Conservation (phyloP, 2,888 invertebrate genomes). For the Cetonia aurata region DNA sequence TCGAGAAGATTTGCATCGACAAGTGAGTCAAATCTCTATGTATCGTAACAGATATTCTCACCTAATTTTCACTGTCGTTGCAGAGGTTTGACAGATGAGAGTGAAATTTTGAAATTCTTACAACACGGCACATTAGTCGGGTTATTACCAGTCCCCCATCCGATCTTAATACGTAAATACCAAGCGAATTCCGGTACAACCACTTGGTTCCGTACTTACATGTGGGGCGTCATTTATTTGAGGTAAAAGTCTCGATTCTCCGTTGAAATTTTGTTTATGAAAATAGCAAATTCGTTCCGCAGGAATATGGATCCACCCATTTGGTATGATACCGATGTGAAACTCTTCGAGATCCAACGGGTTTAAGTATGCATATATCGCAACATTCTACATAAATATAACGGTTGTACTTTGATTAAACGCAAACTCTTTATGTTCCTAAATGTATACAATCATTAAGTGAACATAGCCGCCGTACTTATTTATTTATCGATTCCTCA, state of each 20-base stretch:
- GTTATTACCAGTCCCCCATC: slow-evolving; percentile 97
- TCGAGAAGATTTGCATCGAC: slow-evolving; percentile 99
- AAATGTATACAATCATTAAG: background rate
- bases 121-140: slow-evolving; percentile 99
- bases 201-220: slow-evolving; percentile 99
- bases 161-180: slow-evolving; percentile 98
- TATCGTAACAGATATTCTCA: background rate
- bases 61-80: slow-evolving; percentile 43
- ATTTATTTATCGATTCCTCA: slow-evolving; percentile 6
- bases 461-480: background rate
- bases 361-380: slow-evolving; percentile 74
- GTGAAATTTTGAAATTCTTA: slow-evolving; percentile 98
- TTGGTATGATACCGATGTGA: slow-evolving; percentile 99
- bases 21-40: slow-evolving; percentile 75
- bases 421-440: too few species aligned
- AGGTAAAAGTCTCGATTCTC: slow-evolving; percentile 70
- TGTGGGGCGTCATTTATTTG: slow-evolving; percentile 99
- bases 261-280: background rate
- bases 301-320: slow-evolving; percentile 99
- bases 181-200: slow-evolving; percentile 99
- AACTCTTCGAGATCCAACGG: slow-evolving; percentile 97
- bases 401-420: background rate
- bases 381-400: too few species aligned
- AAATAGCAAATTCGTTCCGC: too few species aligned
- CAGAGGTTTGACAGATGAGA: slow-evolving; percentile 98